Evolutionary conservation across 92 coral and sea anemone genomes (phyloP).

Genomic region (Parazoanthus atlanticus): DNA sequence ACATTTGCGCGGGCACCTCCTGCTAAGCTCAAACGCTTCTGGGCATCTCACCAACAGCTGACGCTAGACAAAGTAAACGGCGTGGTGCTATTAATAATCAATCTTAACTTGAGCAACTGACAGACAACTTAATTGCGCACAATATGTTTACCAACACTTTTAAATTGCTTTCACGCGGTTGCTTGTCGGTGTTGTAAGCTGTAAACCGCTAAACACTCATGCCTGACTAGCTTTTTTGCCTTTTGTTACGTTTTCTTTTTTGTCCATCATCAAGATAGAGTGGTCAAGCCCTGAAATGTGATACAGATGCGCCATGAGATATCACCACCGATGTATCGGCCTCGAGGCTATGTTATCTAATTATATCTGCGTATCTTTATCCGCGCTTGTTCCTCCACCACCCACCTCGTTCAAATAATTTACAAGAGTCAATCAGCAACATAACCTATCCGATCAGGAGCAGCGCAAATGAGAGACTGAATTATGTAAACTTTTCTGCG

Average conservation of each 20-base stretch:
- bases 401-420: not conserved
- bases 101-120: slow-evolving; percentile 7
- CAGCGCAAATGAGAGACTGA: not conserved
- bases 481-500: not conserved
- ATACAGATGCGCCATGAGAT: slow-evolving; percentile 5
- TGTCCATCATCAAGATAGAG: not conserved
- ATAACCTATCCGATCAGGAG: not conserved
- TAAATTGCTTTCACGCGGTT: not conserved
- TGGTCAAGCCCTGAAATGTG: not conserved
- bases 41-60: slow-evolving; percentile 13
- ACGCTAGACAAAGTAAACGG: not conserved
- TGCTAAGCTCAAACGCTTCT: not conserved
- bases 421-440: too few relatives aligned
- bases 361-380: not conserved
- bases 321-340: not conserved
- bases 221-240: not conserved
- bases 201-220: not conserved
- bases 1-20: not conserved
- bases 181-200: not conserved
- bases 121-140: not conserved
- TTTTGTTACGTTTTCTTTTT: not conserved
- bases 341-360: slow-evolving; percentile 21
- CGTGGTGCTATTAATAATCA: not conserved
- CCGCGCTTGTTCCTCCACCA: not conserved
- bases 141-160: not conserved